Evolutionary conservation across 92 coral and sea anemone genomes (phyloP).

Genomic region (Phenganax subtilis): DNA sequence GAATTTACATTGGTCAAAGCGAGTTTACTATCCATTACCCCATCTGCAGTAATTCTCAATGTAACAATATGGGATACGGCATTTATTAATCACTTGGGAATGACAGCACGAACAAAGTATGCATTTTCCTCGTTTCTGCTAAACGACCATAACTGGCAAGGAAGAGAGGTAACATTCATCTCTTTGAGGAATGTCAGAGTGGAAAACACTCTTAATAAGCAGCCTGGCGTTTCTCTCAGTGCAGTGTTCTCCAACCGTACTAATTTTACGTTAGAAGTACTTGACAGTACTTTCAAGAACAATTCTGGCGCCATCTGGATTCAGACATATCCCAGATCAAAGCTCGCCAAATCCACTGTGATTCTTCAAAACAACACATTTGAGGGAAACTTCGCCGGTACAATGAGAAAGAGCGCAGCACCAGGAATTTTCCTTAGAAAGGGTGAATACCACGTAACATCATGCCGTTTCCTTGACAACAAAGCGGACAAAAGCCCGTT

Average conservation of each 20-base stretch:
- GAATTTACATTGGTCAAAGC: background rate
- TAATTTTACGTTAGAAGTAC: background rate
- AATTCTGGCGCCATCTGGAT: slow-evolving; percentile 1
- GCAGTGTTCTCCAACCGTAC: background rate
- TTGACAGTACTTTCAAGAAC: slow-evolving; percentile 4
- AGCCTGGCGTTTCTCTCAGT: background rate
- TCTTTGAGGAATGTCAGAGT: slow-evolving; percentile 13
- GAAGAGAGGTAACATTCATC: background rate
- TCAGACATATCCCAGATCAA: background rate
- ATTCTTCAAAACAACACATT: slow-evolving; percentile 20
- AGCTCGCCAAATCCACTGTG: background rate
- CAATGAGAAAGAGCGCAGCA: background rate
- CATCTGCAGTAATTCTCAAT: background rate
- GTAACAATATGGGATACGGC: slow-evolving; percentile 5
- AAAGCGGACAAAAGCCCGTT: slow-evolving; percentile 7
- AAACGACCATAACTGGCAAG: background rate
- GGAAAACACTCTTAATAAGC: background rate
- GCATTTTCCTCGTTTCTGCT: background rate
- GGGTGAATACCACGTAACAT: background rate
- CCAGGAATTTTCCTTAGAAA: background rate
- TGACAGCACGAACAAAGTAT: background rate
- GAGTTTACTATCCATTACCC: background rate
- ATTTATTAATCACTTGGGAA: background rate
- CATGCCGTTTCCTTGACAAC: slow-evolving; percentile 26
- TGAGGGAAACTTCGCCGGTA: background rate